Evolutionary conservation across 2,888 invertebrate genomes (phyloP).

Genomic region (Eumacrocentrus americanus): DNA sequence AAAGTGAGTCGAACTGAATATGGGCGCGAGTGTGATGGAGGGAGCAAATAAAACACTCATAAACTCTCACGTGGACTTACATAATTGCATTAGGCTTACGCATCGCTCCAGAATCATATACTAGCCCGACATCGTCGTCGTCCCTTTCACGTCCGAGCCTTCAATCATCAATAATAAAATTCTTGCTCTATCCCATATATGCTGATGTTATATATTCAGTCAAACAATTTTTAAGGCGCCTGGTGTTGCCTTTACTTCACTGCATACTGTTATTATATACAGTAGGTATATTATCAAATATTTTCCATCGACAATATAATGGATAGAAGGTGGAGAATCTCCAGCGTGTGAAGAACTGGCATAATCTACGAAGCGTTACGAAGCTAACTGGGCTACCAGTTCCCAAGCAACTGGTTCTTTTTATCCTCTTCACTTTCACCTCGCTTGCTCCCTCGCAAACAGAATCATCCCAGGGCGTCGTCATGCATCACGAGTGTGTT

Average conservation of each 20-base stretch:
- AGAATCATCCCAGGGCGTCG: no score
- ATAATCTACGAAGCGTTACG: conserved; percentile 51
- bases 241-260: no score
- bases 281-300: no score
- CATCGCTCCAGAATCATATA: conserved; percentile 9
- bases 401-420: conserved; percentile 42
- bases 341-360: conserved; percentile 43
- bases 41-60: conserved; percentile 28
- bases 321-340: conserved; percentile 15
- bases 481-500: no score
- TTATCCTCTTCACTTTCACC: background rate
- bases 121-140: background rate
- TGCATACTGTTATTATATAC: no score
- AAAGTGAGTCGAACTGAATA: background rate
- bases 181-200: no score
- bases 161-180: background rate
- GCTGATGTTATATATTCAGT: no score
- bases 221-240: no score
- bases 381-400: conserved; percentile 52
- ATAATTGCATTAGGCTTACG: conserved; percentile 9
- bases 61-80: conserved; percentile 23
- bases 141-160: background rate
- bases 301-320: no score
- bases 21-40: conserved; percentile 19
- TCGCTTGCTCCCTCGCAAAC: no score